Conservation (phyloP, 2,888 invertebrate species). For the Tipula confusa region DNA sequence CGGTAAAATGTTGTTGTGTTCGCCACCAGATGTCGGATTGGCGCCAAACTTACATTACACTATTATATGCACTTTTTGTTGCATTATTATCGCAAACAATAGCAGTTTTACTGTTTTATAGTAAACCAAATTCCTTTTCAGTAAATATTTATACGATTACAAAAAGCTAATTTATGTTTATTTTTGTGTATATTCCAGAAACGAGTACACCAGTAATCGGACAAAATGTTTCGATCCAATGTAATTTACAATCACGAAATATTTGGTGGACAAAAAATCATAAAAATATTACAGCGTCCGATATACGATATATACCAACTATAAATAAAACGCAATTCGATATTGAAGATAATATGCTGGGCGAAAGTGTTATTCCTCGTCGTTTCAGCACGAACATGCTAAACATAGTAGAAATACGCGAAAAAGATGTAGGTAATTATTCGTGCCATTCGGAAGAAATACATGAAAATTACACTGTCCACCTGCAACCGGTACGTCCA, state of each 20-base stretch:
- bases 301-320: not conserved
- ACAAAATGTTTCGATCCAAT: slow-evolving; percentile 53
- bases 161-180: not conserved
- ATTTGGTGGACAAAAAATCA: slow-evolving; percentile 59
- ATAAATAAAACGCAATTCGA: slow-evolving; percentile 29
- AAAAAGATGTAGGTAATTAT: slow-evolving; percentile 58
- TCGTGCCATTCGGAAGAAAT: slow-evolving; percentile 54
- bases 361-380: slow-evolving; percentile 38
- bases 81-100: not conserved
- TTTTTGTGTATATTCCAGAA: slow-evolving; percentile 31
- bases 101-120: not conserved
- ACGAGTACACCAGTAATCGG: slow-evolving; percentile 43
- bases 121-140: not conserved
- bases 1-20: no score
- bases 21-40: no score
- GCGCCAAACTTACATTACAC: no score
- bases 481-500: slow-evolving; percentile 48
- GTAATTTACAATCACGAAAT: slow-evolving; percentile 52
- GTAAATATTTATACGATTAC: not conserved
- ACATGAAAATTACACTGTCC: slow-evolving; percentile 44
- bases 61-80: no score
- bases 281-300: slow-evolving; percentile 50
- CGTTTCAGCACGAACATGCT: slow-evolving; percentile 51
- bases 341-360: slow-evolving; percentile 33
- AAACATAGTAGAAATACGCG: slow-evolving; percentile 53